Percentiles rank a stretch among this genome's conserved stretches.
phyloP scores from a whole-genome alignment of 2,797 vertebrate genomes.

The Caiman crocodilus region DNA sequence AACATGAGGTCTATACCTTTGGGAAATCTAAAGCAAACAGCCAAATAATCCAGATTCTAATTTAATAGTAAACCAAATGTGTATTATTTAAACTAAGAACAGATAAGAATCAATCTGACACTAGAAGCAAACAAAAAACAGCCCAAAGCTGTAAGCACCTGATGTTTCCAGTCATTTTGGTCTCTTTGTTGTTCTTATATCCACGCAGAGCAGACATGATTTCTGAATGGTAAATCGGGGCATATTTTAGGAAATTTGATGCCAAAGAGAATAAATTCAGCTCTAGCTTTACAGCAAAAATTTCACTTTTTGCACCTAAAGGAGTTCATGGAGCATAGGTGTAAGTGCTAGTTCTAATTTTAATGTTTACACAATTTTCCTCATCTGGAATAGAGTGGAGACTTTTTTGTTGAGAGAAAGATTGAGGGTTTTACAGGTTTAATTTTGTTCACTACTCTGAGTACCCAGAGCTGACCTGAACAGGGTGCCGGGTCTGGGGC shows the following conservation, averaged over 20 bases:
- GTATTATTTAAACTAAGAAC: constrained; percentile 67
- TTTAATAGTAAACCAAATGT: constrained; percentile 70
- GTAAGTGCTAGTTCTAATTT: neutral
- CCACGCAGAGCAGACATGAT: neutral
- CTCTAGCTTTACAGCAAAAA: neutral
- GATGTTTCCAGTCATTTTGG: constrained; percentile 54
- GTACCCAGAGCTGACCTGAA: neutral
- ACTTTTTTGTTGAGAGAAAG: neutral
- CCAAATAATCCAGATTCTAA: constrained; percentile 83
- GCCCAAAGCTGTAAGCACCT: constrained; percentile 66
- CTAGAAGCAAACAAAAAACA: constrained; percentile 43
- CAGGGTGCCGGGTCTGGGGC: neutral
- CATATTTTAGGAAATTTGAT: neutral
- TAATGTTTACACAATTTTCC: neutral
- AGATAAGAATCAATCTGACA: constrained; percentile 75
- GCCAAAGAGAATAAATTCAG: neutral
- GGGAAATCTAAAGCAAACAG: constrained; percentile 77
- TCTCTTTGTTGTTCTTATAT: constrained; percentile 43
- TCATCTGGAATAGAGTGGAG: neutral
- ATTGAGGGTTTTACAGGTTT: neutral
- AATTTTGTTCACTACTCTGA: neutral
- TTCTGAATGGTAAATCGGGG: neutral
- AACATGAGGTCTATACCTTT: constrained; percentile 65
- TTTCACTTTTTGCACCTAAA: neutral
- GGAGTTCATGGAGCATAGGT: neutral